Evolutionary conservation across 2,113 vertebrate genomes (phyloP), one percentile per base, ranked within the genome.

Genomic region (Mugil cephalus): DNA sequence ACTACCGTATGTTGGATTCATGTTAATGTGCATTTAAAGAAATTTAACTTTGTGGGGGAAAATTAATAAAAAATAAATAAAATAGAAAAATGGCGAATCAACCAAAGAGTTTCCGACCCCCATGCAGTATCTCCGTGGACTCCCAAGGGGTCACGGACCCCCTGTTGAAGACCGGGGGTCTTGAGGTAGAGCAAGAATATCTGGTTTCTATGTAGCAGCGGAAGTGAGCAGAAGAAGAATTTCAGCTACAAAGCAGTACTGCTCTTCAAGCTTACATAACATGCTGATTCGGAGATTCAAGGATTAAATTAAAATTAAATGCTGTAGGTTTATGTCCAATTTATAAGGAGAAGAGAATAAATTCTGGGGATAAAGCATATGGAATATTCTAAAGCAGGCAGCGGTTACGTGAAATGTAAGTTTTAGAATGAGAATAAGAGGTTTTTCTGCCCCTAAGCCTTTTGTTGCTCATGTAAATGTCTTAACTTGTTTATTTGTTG

Each of bases 221-320:
- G 6, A 72, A 53, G 11, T 59, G 13, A 50, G 63, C 10, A 11
- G 11, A 67, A 67, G 51, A 15, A 43, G 30, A 58, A 69, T 17
- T 21, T 12, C 60, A 65, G 40, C 53, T 15, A 21, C 8, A 15
- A 55, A 48, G 17, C 8, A 35, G 18, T 53, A 73, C 68, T 40
- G 50, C 74, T 72, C n/a, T 45, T 66, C 60, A 46, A 24, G 39
- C 55, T 79, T 14, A 48, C 71, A 66, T 45, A 71, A 73, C 24
- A 19, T 66, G 86, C 83, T 85, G 79, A 79, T 47, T 53, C n/a
- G 58, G 45, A 77, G 39, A 75, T 50, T 58, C 24, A 55, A 39
- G 3, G 30, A 21, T 59, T 52, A 51, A 67, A 84, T 88, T 82
- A 58, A 79, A 77, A 82, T 86, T 48, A 74, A 84, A 77, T 38